Percentiles rank a stretch among this genome's conserved stretches.
phyloP scores from a whole-genome alignment of 35 echinoderm and acorn worm species.

The Ptychodera flava region DNA sequence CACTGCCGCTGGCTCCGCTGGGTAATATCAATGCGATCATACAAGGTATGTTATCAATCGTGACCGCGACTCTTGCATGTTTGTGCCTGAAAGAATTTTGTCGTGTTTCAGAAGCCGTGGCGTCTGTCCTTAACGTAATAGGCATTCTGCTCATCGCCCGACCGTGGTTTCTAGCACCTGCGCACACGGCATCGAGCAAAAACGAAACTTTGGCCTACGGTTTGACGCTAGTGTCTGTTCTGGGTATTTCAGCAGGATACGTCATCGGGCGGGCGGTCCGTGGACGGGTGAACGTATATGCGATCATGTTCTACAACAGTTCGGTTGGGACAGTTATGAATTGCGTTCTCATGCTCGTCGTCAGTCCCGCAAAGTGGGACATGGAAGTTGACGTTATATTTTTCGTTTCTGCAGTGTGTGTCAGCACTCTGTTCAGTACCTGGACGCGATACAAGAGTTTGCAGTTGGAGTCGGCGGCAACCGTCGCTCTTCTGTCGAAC shows the following conservation, averaged over 20 bases:
- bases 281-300: not conserved
- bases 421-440: not conserved
- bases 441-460: not conserved
- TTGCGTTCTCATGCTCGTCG: not conserved
- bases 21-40: not conserved
- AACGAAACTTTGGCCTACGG: not conserved
- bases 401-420: not conserved
- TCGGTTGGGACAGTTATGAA: not conserved
- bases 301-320: not conserved
- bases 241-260: not conserved
- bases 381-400: not conserved
- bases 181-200: not conserved
- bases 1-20: not conserved
- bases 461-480: not conserved
- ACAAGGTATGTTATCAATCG: not conserved
- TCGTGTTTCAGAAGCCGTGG: not conserved
- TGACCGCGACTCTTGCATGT: not conserved
- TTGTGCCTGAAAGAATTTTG: not conserved
- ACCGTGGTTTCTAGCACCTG: not conserved
- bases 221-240: not conserved
- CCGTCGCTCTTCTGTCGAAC: not conserved
- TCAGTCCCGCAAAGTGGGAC: not conserved
- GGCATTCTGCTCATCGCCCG: not conserved
- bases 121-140: not conserved
- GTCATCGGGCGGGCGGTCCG: not conserved